Conservation (phyloP, 2,888 invertebrate genomes). For the Sepiola atlantica region DNA sequence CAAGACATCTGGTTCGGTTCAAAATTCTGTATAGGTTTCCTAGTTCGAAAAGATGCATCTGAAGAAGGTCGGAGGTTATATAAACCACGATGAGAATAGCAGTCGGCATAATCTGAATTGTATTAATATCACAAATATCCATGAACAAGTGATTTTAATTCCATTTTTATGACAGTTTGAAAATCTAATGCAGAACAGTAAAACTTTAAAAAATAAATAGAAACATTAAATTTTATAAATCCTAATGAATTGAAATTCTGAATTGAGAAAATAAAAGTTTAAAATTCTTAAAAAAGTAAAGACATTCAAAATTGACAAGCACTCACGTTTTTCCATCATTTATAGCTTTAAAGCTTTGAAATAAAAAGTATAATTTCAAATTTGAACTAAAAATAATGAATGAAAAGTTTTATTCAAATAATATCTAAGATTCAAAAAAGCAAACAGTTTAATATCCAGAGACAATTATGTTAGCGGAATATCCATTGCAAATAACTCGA, state of each 20-base stretch:
- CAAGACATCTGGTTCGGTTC: too few relatives aligned
- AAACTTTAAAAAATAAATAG: background rate
- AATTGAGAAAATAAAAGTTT: background rate
- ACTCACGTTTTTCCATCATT: background rate
- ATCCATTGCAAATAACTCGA: background rate
- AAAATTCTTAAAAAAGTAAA: background rate
- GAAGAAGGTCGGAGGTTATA: too few relatives aligned
- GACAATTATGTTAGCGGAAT: background rate
- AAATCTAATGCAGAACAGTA: background rate
- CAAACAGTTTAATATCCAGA: background rate
- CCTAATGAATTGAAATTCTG: too few relatives aligned
- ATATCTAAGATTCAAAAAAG: background rate
- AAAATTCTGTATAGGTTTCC: too few relatives aligned
- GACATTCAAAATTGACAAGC: background rate
- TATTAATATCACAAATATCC: background rate
- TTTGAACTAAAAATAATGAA: background rate
- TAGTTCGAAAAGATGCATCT: too few relatives aligned
- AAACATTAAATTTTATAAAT: background rate
- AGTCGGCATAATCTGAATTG: too few relatives aligned
- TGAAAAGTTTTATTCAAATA: background rate
- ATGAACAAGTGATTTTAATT: background rate
- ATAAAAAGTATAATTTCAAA: background rate
- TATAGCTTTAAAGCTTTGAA: background rate
- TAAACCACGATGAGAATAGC: too few relatives aligned
- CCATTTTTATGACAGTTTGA: background rate